A percentile compares a stretch with the other conserved stretches of the same genome.
These are phyloP conservation scores for Plutella xylostella DNA, from an alignment of 2,888 invertebrate genomes.

Conservation along the genomic window DNA sequence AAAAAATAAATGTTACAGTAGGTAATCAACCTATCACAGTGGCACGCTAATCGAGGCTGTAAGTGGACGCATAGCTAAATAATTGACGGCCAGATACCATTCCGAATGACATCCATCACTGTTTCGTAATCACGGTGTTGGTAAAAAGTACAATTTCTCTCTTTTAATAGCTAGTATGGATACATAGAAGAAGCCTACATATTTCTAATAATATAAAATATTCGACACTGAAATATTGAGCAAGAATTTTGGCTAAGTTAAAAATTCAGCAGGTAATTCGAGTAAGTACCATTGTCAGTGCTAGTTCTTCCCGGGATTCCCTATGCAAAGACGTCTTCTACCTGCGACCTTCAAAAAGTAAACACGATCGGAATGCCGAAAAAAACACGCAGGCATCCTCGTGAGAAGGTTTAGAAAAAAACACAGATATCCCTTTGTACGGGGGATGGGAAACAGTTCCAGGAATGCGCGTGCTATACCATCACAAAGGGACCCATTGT, in stretches of 20 bases:
- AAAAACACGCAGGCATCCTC: conserved; percentile 45
- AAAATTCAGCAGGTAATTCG: no score
- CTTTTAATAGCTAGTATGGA: no score
- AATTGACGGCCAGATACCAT: conserved; percentile 43
- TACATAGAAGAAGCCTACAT: no score
- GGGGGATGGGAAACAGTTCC: conserved; percentile 54
- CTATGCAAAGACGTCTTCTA: conserved; percentile 23
- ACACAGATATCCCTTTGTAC: conserved; percentile 32
- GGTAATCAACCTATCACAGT: conserved; percentile 53
- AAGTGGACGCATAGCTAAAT: conserved; percentile 35
- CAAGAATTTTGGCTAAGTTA: no score
- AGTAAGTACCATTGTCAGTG: neutral
- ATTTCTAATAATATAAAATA: no score
- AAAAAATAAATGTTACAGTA: no score
- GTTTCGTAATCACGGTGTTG: conserved; percentile 5
- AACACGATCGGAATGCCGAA: conserved; percentile 53
- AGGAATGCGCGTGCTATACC: conserved; percentile 61
- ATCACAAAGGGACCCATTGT: neutral
- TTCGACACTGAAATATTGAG: no score
- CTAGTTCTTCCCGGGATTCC: conserved; percentile 4
- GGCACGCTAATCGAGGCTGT: conserved; percentile 38
- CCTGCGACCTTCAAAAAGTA: conserved; percentile 52
- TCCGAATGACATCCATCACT: conserved; percentile 43
- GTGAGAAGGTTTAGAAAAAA: conserved; percentile 49
- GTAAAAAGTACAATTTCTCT: no score